phyloP scores from a whole-genome alignment of 2,113 vertebrate genomes.

The Furnarius figulus region DNA sequence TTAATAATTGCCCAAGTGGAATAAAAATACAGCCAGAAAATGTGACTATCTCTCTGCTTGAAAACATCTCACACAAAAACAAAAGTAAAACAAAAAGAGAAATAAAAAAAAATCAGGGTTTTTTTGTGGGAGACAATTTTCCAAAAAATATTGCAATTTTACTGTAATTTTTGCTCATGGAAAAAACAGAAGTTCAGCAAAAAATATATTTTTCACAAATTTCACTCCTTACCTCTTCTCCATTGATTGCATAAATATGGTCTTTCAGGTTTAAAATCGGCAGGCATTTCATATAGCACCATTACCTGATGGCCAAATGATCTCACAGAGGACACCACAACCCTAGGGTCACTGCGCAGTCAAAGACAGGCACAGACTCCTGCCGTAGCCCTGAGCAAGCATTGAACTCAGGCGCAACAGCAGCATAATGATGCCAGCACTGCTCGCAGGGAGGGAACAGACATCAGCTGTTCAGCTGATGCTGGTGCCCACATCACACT shows the following conservation, averaged over 20 bases:
- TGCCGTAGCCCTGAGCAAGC: not conserved
- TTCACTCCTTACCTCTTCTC: not conserved
- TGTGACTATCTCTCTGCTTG: not conserved
- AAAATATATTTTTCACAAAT: not conserved
- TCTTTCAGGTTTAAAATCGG: not conserved
- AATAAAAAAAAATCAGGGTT: not conserved
- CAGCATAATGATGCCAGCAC: not conserved
- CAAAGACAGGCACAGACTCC: accelerated
- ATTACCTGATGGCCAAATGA: not conserved
- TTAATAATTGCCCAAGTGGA: not conserved
- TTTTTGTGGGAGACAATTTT: constrained; percentile 22
- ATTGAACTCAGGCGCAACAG: accelerated
- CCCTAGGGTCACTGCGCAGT: accelerated
- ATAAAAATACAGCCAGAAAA: constrained; percentile 19
- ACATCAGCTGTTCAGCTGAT: not conserved
- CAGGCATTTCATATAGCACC: not conserved
- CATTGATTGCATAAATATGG: not conserved
- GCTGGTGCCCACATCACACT: accelerated
- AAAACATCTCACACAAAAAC: not conserved
- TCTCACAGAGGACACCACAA: not conserved
- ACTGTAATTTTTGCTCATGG: not conserved
- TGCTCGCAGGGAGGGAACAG: not conserved
- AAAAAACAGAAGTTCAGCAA: not conserved
- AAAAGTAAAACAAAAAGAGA: not conserved
- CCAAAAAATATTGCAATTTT: constrained; percentile 35